A percentile compares a stretch with the other conserved stretches of the same genome.
Conservation (phyloP, 2,113 vertebrate species). For the Chaenocephalus aceratus region DNA sequence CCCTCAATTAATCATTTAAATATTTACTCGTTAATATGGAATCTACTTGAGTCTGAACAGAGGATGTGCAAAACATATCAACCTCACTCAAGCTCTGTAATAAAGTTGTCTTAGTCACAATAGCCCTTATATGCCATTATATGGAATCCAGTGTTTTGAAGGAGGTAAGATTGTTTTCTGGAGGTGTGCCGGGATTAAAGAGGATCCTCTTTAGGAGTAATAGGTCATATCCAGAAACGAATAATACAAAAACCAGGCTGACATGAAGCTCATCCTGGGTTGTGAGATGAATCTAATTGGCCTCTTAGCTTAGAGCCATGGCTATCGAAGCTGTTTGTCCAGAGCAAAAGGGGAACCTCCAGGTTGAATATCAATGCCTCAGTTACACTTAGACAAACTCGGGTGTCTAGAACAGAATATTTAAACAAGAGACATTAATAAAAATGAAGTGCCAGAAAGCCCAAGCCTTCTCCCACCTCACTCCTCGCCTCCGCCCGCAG, state of each 20-base stretch:
- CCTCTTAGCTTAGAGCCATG: neutral
- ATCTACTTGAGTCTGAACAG: conserved; percentile 2
- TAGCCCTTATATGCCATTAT: no score
- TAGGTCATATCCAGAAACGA: conserved; percentile 4
- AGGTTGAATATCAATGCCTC: conserved; percentile 1
- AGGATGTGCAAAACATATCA: neutral
- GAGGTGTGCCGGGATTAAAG: neutral
- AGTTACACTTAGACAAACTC: neutral
- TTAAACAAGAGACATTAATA: conserved; percentile 3
- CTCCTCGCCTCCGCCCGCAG: conserved; percentile 73
- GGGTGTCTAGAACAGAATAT: neutral
- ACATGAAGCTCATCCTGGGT: neutral
- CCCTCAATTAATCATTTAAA: conserved; percentile 10
- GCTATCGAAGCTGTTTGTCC: conserved; percentile 7
- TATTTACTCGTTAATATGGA: conserved; percentile 18
- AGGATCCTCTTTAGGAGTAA: neutral
- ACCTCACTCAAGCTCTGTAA: no score
- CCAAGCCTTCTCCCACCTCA: conserved; percentile 48
- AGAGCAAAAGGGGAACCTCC: conserved; percentile 2
- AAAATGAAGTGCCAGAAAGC: conserved; percentile 37
- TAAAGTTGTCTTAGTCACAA: no score
- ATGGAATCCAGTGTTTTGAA: neutral
- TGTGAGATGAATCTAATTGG: neutral
- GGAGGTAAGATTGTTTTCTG: neutral
- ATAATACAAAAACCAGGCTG: no score